Percentiles rank a stretch among this genome's conserved stretches.
These are phyloP conservation scores for Lucinisca nassula DNA, from an alignment of 2,888 invertebrate genomes.

Conservation along the genomic window DNA sequence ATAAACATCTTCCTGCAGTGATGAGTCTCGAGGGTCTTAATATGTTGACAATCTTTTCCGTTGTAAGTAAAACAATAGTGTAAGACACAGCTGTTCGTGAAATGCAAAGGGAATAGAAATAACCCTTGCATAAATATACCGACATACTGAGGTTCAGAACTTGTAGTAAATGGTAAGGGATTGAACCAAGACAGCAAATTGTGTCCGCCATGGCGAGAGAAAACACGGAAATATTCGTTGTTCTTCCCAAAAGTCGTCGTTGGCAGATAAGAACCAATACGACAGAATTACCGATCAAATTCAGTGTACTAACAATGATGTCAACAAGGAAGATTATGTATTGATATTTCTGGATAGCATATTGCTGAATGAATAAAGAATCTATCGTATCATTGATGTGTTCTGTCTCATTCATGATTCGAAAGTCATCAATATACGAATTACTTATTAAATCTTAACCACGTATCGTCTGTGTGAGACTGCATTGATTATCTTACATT, in stretches of 20 bases:
- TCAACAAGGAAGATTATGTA: constrained; percentile 59
- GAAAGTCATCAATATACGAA: no score
- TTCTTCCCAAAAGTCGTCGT: constrained; percentile 78
- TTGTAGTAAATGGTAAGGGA: constrained; percentile 57
- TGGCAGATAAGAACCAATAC: constrained; percentile 77
- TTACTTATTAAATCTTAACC: no score
- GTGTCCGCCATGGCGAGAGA: constrained; percentile 81
- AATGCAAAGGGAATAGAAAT: constrained; percentile 76
- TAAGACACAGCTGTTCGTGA: constrained; percentile 80
- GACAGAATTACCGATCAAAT: constrained; percentile 74
- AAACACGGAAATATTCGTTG: constrained; percentile 83
- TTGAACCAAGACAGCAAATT: constrained; percentile 61
- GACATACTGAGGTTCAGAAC: constrained; percentile 60
- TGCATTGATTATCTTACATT: no score
- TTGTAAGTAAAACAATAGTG: constrained; percentile 71
- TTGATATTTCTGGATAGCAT: constrained; percentile 19
- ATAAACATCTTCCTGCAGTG: constrained; percentile 80
- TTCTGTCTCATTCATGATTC: constrained; percentile 4
- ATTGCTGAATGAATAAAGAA: not conserved
- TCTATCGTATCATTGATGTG: not conserved
- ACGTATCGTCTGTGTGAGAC: no score
- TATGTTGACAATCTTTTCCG: constrained; percentile 72
- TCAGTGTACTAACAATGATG: constrained; percentile 65
- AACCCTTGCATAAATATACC: constrained; percentile 77
- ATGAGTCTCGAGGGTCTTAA: constrained; percentile 72